Base-by-base conservation (phyloP, 1,140 invertebrate genomes). In the Caenorhabditis latens region DNA sequence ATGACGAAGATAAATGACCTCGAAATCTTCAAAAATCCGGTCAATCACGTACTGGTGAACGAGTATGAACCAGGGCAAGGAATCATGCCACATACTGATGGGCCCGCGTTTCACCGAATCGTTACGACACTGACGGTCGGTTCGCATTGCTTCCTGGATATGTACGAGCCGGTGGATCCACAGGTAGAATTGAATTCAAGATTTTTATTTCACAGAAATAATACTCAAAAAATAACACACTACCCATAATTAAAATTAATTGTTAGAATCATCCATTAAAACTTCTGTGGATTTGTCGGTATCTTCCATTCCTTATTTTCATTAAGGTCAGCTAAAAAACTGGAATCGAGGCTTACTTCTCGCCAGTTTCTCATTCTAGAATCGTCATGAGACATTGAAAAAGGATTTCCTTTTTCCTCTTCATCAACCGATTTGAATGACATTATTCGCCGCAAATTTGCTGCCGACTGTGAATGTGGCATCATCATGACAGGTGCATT, bases 41-140 rank as follows among this genome's bases (percentile, higher is more conserved):
- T 50, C 96, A 99, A 99, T 93, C 97, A 99, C 94, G 95, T 99
- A 6, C 93, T 99, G 42, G 95, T 99, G 0, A 99, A 99, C 94
- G 98, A 99, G 95, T 95, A 93, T 58, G 16, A 79, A 19, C 32
- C 40, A 58, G 75, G 42, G 5, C 90, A 85, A 24, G 67, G 75
- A 40, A 63, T 84, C 84, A 90, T 84, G 95, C 96, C 97, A 5
- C 98, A 99, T 94, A 95, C 95, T 61, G 98, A 99, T 94, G 98
- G 98, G 1, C 95, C 96, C 4, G 93, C 99, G 13, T 99, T 98
- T 93, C 95, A 95, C 93, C 97, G 97, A 19, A 96, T 95, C 40
- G 96, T 99, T 65, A 96, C 96, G 14, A 99, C 97, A 1, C 96
- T 99, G 63, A 97, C 95, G 89, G 95, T 97, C 90, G 97, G 97